phyloP scores from a whole-genome alignment of 2,888 invertebrate species.

The Nemoura dubitans region DNA sequence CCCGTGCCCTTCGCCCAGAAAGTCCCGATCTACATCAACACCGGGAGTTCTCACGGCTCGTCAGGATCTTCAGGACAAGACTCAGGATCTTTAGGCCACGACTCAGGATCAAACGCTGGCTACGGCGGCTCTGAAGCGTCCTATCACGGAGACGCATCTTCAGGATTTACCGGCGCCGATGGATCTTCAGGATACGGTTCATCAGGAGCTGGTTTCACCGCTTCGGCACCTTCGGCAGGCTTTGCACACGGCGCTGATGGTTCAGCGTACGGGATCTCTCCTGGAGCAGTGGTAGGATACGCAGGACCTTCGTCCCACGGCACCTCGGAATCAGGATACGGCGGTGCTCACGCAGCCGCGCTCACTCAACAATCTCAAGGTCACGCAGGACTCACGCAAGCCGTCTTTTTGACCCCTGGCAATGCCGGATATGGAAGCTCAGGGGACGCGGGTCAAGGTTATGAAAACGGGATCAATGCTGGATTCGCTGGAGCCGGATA shows the following conservation, averaged over 20 bases:
- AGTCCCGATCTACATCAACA: conserved; percentile 28
- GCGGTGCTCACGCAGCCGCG: neutral
- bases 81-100: neutral
- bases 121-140: neutral
- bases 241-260: neutral
- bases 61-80: neutral
- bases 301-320: neutral
- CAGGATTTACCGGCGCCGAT: neutral
- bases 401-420: neutral
- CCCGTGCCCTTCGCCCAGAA: conserved; percentile 55
- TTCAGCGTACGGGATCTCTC: neutral
- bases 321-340: neutral
- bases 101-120: neutral
- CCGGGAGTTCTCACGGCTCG: neutral
- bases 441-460: neutral
- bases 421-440: neutral
- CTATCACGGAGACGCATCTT: neutral
- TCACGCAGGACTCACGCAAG: conserved; percentile 29
- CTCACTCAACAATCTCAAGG: neutral
- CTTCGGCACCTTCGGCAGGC: neutral
- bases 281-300: neutral
- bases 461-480: neutral
- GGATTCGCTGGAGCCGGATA: neutral
- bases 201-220: neutral
- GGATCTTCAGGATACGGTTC: neutral